Evolutionary conservation across 2,888 invertebrate genomes (phyloP), one percentile per base, ranked within the genome.

Genomic region (Chrysolina oricalcia): DNA sequence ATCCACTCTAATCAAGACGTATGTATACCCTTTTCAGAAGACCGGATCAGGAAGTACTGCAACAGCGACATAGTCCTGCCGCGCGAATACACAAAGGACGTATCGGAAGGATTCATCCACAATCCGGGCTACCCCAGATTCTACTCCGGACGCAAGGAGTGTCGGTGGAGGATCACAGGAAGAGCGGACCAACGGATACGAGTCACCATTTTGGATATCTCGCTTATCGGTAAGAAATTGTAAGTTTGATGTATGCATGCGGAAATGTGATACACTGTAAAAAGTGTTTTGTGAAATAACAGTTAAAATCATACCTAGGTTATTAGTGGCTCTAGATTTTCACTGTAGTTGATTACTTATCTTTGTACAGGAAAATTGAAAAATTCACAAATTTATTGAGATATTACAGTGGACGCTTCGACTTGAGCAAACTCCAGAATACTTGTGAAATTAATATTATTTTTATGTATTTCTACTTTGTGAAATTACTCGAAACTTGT

Each of bases 51-150:
- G 53, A 89, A 87, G 81, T 90, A 90, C 81, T 91, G 91, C 84
- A 91, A 91, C 84, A 87, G 87, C 53, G 87, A 89, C 63, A 86
- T 91, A 53, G 85, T 83, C 77, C 87, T 91, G 50, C 85, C 87
- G 15, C 86, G 85, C 8, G 85, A 86, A 21, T 88, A 89, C 43
- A 87, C 87, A 69, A 83, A 87, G 17, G 85, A 85, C 21, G 78
- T 84, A 64, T 89, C 89, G 74, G 92, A 93, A 85, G 94, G 93
- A 2, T 93, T 93, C 87, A 91, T 93, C 79, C 90, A 92, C 46
- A 93, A 92, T 78, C 95, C 95, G 0, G 95, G 94, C 9, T 95
- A 94, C 87, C 95, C 95, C 0, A 91, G 93, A 81, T 94, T 92
- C 88, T 95, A 95, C 85, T 90, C 93, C 15, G 94, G 93, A 0